Evolutionary conservation across 2,797 vertebrate genomes (phyloP), one percentile per base, ranked within the genome.

Genomic region (Gastrophryne carolinensis): DNA sequence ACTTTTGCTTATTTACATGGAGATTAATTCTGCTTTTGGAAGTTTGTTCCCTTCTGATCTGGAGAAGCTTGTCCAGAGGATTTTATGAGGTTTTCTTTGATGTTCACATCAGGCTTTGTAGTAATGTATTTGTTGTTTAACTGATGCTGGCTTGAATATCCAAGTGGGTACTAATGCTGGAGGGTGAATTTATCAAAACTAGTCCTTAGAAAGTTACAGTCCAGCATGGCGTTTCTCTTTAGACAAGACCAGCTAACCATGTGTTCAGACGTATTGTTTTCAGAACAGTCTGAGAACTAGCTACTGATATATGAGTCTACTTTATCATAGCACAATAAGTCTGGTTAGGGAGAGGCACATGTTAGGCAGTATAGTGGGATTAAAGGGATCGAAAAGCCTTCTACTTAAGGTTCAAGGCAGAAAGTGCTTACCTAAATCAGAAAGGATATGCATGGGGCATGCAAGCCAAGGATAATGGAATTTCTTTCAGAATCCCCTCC

Each of bases 1-100:
- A 37, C 17, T 35, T 60, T 19, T 50, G 26, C 17, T 27, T 49
- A 65, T 65, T 65, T 65, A 64, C 62, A 65, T 65, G 32, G 29
- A 50, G 62, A 65, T 65, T 50, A 49, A 65, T 50, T 65, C 44
- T 65, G 44, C 62, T 65, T 65, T 65, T 65, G 27, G 62, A 65
- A 49, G 62, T 50, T 65, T 65, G 30, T 65, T 65, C 50, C 47
- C 47, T 65, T 65, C 44, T 65, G 44, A 65, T 65, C 41, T 34
- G 5, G 26, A 50, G 62, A 65, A 50, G 62, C 62, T 65, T 65
- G 62, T 65, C 62, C 62, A 65, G 62, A 29, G 41, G 26, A 65
- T 49, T 49, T 65, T 19, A 30, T 50, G 26, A 50, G 21, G 62
- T 47, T 65, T 29, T 29, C 41, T 65, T 65, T 65, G 62, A 65